A percentile compares a stretch with the other conserved stretches of the same genome.
Evolutionary conservation across 1,140 invertebrate species (phyloP).

Genomic region (Hydropsyche tenuis): DNA sequence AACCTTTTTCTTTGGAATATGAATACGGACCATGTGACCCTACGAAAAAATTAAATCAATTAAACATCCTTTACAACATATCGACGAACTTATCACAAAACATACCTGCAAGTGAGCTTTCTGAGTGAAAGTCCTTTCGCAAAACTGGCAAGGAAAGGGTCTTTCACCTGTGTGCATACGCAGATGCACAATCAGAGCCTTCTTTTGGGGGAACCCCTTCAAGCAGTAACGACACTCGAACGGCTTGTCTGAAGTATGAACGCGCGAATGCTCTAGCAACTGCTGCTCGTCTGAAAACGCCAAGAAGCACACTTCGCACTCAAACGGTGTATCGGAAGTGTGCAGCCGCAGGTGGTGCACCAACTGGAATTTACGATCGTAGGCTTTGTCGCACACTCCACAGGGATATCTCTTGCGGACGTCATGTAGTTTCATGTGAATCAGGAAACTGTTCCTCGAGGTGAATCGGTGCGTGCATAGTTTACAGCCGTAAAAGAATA

Average conservation of each 20-base stretch:
- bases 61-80: too few relatives aligned
- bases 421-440: conserved; percentile 49
- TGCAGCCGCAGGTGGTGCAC: conserved; percentile 48
- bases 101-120: conserved; percentile 60
- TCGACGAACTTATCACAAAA: neutral
- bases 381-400: conserved; percentile 46
- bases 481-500: conserved; percentile 49
- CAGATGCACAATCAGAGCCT: conserved; percentile 63
- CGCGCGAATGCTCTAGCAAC: conserved; percentile 31
- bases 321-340: conserved; percentile 46
- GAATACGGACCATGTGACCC: conserved; percentile 50
- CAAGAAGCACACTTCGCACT: conserved; percentile 48
- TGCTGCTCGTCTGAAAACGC: conserved; percentile 43
- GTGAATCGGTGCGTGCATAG: conserved; percentile 48
- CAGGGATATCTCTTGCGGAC: conserved; percentile 49
- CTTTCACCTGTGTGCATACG: conserved; percentile 75
- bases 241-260: conserved; percentile 43
- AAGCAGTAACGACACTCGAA: conserved; percentile 50
- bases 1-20: conserved; percentile 50
- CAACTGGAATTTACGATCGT: conserved; percentile 49
- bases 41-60: neutral
- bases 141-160: conserved; percentile 86
- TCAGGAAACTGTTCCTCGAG: conserved; percentile 47
- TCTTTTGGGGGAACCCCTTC: conserved; percentile 60
- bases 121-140: conserved; percentile 87